phyloP scores from a whole-genome alignment of 92 coral and sea anemone genomes.

The Porites divaricata region DNA sequence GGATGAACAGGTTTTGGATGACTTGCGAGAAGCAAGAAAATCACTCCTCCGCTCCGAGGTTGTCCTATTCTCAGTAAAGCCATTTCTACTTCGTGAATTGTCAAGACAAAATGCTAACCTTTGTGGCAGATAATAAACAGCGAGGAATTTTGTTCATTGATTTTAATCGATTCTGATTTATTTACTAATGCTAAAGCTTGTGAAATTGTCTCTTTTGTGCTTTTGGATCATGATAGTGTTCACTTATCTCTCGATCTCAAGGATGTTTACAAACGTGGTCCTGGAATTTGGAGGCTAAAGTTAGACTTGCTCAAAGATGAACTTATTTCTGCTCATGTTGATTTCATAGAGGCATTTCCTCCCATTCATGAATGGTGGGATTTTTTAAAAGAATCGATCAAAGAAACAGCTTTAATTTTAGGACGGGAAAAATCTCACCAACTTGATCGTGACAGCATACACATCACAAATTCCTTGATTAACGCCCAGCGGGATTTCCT shows the following conservation, averaged over 20 bases:
- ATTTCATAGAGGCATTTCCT: not conserved
- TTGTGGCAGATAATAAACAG: no score
- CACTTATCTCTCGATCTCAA: not conserved
- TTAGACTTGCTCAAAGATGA: not conserved
- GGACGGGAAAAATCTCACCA: not conserved
- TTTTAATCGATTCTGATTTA: not conserved
- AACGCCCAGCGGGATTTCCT: not conserved
- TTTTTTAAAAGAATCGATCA: not conserved
- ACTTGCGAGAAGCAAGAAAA: no score
- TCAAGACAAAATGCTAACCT: no score
- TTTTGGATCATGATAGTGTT: conserved; percentile 10
- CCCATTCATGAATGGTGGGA: conserved; percentile 21
- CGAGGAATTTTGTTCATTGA: no score
- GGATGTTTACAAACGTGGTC: not conserved
- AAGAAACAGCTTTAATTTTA: not conserved
- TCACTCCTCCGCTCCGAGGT: no score
- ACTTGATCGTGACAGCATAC: not conserved
- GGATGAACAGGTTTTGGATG: no score
- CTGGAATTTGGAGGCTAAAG: conserved; percentile 13
- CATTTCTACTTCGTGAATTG: no score
- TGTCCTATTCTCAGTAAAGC: no score
- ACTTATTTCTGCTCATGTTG: not conserved
- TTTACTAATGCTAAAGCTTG: no score
- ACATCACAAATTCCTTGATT: not conserved
- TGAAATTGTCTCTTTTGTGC: not conserved